Percentiles rank a stretch among this genome's conserved stretches.
phyloP scores from a whole-genome alignment of 1,140 invertebrate species.

The Eriosoma lanigerum region DNA sequence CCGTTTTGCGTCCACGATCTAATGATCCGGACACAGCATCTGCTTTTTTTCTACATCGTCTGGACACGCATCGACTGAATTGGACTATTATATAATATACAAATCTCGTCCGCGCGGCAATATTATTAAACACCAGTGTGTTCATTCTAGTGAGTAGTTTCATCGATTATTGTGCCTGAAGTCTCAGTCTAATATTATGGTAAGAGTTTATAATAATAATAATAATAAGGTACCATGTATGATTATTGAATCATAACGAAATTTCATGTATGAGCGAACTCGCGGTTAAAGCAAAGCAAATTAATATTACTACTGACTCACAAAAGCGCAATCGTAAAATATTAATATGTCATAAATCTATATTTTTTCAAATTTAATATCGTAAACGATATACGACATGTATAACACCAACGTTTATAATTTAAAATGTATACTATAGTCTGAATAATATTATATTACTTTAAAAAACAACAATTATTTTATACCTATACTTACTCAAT shows the following conservation, averaged over 20 bases:
- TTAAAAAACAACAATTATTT: not conserved
- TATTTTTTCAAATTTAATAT: conserved; percentile 2
- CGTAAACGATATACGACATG: not conserved
- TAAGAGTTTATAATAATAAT: not conserved
- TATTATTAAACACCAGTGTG: conserved; percentile 41
- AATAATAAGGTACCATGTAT: conserved; percentile 39
- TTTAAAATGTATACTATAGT: not conserved
- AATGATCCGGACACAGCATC: conserved; percentile 49
- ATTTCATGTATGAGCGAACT: conserved; percentile 50
- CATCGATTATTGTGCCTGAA: conserved; percentile 7
- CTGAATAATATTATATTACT: not conserved
- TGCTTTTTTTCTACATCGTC: conserved; percentile 34
- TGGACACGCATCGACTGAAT: conserved; percentile 48
- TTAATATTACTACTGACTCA: conserved; percentile 28
- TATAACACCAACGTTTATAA: not conserved
- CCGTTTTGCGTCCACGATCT: conserved; percentile 45
- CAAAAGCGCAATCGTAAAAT: not conserved
- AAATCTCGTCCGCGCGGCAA: conserved; percentile 19
- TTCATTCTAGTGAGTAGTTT: conserved; percentile 49
- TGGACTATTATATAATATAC: conserved; percentile 26
- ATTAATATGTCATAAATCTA: no score
- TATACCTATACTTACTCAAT: not conserved
- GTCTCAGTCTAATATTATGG: conserved; percentile 37
- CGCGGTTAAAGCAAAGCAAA: conserved; percentile 44
- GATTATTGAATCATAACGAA: conserved; percentile 51